Conservation (phyloP, 1,140 invertebrate species). For the Magallana angulata region DNA sequence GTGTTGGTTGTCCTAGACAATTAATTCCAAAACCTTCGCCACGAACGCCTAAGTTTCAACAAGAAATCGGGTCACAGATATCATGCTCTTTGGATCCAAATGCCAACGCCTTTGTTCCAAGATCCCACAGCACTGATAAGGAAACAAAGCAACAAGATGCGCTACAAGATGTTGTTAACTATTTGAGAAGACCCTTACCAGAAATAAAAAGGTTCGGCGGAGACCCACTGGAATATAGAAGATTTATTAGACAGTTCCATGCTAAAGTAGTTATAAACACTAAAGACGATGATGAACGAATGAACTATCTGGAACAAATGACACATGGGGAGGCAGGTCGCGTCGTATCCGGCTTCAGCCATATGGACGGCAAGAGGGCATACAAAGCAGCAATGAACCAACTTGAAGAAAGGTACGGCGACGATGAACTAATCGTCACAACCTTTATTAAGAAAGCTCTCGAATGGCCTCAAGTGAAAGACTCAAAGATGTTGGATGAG, state of each 20-base stretch:
- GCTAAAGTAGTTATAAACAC: too few relatives aligned
- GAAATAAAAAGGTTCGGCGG: too few relatives aligned
- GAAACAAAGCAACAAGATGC: constrained; percentile 8
- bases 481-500: too few relatives aligned
- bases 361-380: too few relatives aligned
- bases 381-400: too few relatives aligned
- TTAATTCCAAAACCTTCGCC: constrained; percentile 5
- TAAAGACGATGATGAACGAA: too few relatives aligned
- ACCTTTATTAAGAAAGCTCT: too few relatives aligned
- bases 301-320: constrained; percentile 52
- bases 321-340: constrained; percentile 51
- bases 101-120: neutral
- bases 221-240: too few relatives aligned
- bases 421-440: too few relatives aligned
- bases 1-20: neutral
- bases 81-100: neutral
- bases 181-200: constrained; percentile 43
- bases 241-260: too few relatives aligned
- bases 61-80: neutral
- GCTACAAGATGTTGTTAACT: constrained; percentile 32
- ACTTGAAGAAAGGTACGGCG: too few relatives aligned
- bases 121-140: neutral
- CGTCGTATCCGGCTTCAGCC: constrained; percentile 45
- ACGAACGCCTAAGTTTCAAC: neutral
- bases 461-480: too few relatives aligned